Base-by-base conservation (phyloP, 2,797 vertebrate genomes). In the Meda fulgida region DNA sequence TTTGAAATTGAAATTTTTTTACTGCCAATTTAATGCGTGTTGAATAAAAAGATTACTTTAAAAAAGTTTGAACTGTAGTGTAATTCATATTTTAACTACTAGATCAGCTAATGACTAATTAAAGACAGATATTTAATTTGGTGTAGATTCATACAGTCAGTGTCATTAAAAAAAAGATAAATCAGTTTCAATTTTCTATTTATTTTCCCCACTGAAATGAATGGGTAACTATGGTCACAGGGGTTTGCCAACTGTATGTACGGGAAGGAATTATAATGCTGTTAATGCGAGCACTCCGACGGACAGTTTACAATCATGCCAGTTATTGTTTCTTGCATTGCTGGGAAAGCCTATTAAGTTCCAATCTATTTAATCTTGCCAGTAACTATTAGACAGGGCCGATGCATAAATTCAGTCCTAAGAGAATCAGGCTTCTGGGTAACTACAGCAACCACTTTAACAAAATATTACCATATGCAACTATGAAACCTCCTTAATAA, bases 401-500 rank as follows among this genome's bases (percentile, higher is more conserved):
- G 7, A 26, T 21, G n/a, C 66, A 43, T 58, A 10, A 38, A 23
- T 71, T 63, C 9, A 4, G 23, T 60, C 53, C 80, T 75, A 9
- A 79, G 23, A 53, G 43, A 83, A 58, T 78, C 73, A 75, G 71
- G 67, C 76, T 67, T 82, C 79, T 83, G 78, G 69, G 76, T 80
- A 75, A 85, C 80, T 55, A 70, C 65, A 85, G 87, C 76, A 85
- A 87, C 86, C 60, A 38, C 84, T 82, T 77, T 82, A 70, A 84
- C 70, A 67, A 86, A 89, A 81, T 36, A 84, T 81, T 78, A 69
- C 76, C 84, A 85, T 84, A 84, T 88, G 88, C 75, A 83, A 83
- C 69, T 66, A 65, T 78, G 79, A 78, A 83, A 77, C 48, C 76
- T 83, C 65, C 83, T 79, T 85, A 86, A 85, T 76, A 63, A 86